Base-by-base conservation (phyloP, 2,797 vertebrate genomes). In the Lepus townsendii region DNA sequence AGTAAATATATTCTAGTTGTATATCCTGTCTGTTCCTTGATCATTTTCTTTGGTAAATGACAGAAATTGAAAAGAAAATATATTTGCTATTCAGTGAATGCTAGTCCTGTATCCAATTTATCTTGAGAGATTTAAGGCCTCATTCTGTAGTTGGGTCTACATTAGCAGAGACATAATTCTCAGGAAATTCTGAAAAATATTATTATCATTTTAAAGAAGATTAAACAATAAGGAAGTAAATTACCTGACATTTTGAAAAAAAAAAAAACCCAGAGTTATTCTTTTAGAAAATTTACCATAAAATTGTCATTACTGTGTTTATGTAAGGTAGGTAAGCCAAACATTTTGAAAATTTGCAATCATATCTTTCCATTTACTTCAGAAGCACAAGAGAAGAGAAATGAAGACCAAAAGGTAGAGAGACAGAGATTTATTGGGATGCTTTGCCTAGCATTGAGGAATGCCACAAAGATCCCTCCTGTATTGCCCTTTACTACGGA, bases 31-130 rank as follows among this genome's bases (percentile, higher is more conserved):
- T 85, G 2, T 69, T 92, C 38, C 35, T 65, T 91, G 47, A 32
- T 83, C 5, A 71, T 87, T 90, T 94, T 88, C 57, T 91, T 89
- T 87, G 72, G 82, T 92, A 94, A 91, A 30, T 75, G 4, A 75
- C 54, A 94, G 26, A 83, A 83, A 90, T 76, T 30, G 38, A 88
- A 95, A 80, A 76, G 65, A 82, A 68, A 4, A 66, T 83, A 35
- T 57, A 54, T 90, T 82, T 91, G 32, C 66, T 96, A 65, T 76
- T 78, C 92, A 84, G 50, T 75, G n/a, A 71, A 60, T 16, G 71
- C 30, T 72, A 83, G 9, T 42, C 16, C 50, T 89, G 83, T 85
- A 76, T 89, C 16, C 14, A 78, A 16, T 27, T 84, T 95, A 79
- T 79, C 32, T 38, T 83, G 32, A 94, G 16, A 32, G 84, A 69